These are phyloP conservation scores for Alsophila aescularia DNA, from an alignment of 2,888 invertebrate genomes.

Conservation along the genomic window DNA sequence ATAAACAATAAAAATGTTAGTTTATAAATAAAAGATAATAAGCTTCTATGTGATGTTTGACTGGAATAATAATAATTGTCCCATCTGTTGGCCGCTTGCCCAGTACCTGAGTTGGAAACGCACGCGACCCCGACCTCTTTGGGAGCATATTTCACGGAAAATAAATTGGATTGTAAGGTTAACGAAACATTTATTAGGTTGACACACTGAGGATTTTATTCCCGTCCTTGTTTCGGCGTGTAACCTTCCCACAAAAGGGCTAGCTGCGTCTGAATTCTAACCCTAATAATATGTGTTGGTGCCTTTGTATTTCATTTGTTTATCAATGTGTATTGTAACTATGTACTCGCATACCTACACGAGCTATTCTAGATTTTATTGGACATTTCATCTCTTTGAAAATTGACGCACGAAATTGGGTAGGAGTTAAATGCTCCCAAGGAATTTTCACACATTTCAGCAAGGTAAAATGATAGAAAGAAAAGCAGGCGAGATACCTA, in stretches of 20 bases:
- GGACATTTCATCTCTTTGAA: constrained; percentile 22
- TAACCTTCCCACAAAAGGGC: constrained; percentile 14
- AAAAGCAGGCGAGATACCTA: constrained; percentile 1
- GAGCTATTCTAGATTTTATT: not conserved
- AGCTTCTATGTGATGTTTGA: constrained; percentile 22
- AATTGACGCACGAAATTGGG: constrained; percentile 27
- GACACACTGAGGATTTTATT: constrained; percentile 25
- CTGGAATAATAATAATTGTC: constrained; percentile 58
- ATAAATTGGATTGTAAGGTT: constrained; percentile 41
- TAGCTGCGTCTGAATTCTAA: constrained; percentile 8
- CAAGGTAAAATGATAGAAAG: constrained; percentile 6
- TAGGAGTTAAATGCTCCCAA: constrained; percentile 26
- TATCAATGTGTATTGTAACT: not conserved
- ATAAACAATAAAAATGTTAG: not conserved
- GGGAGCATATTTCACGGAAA: constrained; percentile 42
- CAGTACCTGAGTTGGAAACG: constrained; percentile 56
- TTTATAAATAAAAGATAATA: constrained; percentile 13
- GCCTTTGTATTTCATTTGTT: constrained; percentile 15
- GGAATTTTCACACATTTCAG: constrained; percentile 20
- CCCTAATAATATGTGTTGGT: constrained; percentile 20
- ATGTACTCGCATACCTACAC: not conserved
- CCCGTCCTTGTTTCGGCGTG: constrained; percentile 10
- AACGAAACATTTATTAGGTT: constrained; percentile 39
- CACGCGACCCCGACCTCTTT: constrained; percentile 53
- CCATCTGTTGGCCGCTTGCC: constrained; percentile 77